Evolutionary conservation across 2,888 invertebrate genomes (phyloP), one percentile per base, ranked within the genome.

Genomic region (Pecten maximus): DNA sequence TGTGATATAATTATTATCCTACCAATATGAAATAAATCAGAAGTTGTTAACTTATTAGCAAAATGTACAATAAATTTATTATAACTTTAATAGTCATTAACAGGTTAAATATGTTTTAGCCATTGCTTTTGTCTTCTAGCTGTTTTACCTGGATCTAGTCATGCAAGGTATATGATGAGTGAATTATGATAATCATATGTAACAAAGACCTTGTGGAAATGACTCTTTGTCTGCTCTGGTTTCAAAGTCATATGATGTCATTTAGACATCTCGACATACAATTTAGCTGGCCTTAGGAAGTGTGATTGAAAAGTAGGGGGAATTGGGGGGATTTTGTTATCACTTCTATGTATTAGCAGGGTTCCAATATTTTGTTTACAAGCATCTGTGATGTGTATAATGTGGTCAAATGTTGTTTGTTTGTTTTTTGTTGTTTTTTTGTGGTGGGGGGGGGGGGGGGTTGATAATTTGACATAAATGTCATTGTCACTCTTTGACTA

Each of bases 221-320:
- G 74, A 74, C 74, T 74, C 74, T 74, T 74, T 74, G 74, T 74
- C 74, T 74, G 35, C 74, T 74, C 35, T 28, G 74, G 74, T 74
- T 74, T 74, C 28, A 74, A 74, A 74, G 74, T 74, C 74, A 74
- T 35, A 28, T 74, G 23, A 74, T 28, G 74, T 74, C 74, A 74
- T 35, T 35, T 35, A 28, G 1, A 74, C 35, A 15, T 74, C 74
- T 23, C n/a, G 28, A 10, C 35, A 74, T 35, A 28, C 74, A 74
- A 8, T 35, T 74, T n/a, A n/a, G n/a, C n/a, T n/a, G n/a, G n/a
- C n/a, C n/a, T n/a, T n/a, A n/a, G n/a, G n/a, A n/a, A n/a, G n/a
- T n/a, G n/a, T n/a, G n/a, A n/a, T n/a, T n/a, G n/a, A n/a, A n/a
- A n/a, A n/a, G n/a, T n/a, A n/a, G n/a, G n/a, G n/a, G n/a, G n/a